Base-by-base conservation (phyloP, 2,113 vertebrate species). In the Mola mola region DNA sequence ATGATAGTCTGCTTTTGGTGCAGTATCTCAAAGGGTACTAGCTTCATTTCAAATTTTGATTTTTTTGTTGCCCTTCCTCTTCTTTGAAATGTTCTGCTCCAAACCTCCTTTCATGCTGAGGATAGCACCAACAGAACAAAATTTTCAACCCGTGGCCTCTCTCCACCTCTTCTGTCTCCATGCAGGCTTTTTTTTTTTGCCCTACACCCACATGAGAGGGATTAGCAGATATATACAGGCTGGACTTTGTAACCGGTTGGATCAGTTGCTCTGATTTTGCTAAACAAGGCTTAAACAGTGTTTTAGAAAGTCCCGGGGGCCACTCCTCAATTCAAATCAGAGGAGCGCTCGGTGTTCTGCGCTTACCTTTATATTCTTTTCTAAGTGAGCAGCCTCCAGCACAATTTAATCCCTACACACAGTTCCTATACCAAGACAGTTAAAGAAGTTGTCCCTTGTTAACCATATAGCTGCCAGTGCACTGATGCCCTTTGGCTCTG, bases 281-380 rank as follows among this genome's bases (percentile, higher is more conserved):
- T 31, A 44, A 75, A 73, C 70, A 70, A 65, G 48, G 15, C 51
- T 53, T 15, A 24, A 17, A 53, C 17, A 40, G 29, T 57, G 44
- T 65, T 51, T 21, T 38, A 1, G n/a, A 55, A 43, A 62, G 19
- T 47, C 37, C 5, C 13, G 2, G 5, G 19, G 34, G 55, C 46
- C 73, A 63, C 64, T 66, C 65, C 67, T 73, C 36, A 43, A 70
- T 53, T 61, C 33, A n/a, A 34, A 81, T 66, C 56, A 41, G 15
- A 53, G 48, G 42, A 37, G 29, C 2, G 5, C 57, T 31, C 28
- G 13, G 26, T 26, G 53, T 50, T 66, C 12, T 42, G 13, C 31
- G 22, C 29, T 11, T 37, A 13, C 29, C 40, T 71, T 65, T 70
- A 19, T 62, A 68, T 75, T 62, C 16, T 74, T 72, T 17, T 51